phyloP scores from a whole-genome alignment of 1,140 invertebrate genomes.

The Scaptomyza montana region DNA sequence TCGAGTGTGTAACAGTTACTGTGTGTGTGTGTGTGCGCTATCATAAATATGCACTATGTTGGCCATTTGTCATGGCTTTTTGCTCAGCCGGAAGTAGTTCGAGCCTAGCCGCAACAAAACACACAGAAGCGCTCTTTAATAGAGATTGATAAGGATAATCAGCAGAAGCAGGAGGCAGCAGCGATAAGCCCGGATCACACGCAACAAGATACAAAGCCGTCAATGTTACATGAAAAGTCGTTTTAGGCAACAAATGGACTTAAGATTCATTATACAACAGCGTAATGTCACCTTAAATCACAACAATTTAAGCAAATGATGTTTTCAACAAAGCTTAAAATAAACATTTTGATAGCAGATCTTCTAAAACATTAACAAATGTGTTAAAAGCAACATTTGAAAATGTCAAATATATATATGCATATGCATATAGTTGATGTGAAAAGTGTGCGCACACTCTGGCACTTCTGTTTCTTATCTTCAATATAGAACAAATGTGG shows the following conservation, averaged over 20 bases:
- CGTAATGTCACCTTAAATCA: neutral
- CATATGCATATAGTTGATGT: neutral
- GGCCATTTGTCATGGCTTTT: conserved; percentile 74
- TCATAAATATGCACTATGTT: conserved; percentile 79
- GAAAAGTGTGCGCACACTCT: conserved; percentile 14
- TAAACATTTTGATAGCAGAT: no score
- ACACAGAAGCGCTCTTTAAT: conserved; percentile 53
- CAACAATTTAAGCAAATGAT: neutral
- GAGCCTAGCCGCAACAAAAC: conserved; percentile 33
- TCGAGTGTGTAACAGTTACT: conserved; percentile 43
- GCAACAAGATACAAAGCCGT: neutral
- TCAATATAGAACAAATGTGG: no score
- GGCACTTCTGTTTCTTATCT: neutral
- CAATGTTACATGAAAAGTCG: neutral
- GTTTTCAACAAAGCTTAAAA: neutral
- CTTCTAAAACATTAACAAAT: no score
- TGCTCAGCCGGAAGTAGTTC: conserved; percentile 33
- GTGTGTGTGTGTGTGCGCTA: conserved; percentile 34
- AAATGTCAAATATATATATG: neutral
- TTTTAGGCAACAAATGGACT: neutral
- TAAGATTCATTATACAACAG: neutral
- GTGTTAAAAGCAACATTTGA: no score
- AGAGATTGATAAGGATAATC: conserved; percentile 70
- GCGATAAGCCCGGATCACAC: neutral
- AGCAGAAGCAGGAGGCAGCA: neutral